Conservation (phyloP, 2,797 vertebrate species). For the Capromys pilorides region DNA sequence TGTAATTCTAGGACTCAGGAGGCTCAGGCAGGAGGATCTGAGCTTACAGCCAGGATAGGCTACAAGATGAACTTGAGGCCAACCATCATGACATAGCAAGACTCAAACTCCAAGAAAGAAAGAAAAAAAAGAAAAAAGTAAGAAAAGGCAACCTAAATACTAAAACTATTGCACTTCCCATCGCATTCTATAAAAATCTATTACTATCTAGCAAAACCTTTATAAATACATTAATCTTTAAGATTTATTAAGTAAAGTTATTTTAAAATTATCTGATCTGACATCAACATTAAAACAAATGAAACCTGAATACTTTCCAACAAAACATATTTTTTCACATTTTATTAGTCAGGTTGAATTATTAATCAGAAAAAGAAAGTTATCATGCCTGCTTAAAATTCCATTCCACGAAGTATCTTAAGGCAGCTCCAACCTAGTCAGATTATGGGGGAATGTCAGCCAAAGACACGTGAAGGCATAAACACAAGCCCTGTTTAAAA, state of each 20-base stretch:
- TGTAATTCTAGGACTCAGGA: neutral
- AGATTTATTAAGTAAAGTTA: constrained; percentile 38
- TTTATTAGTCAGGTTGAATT: constrained; percentile 43
- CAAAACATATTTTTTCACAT: neutral
- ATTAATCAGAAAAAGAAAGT: constrained; percentile 28
- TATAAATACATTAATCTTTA: constrained; percentile 16
- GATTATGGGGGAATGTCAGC: neutral
- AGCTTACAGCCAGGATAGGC: neutral
- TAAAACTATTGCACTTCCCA: constrained; percentile 18
- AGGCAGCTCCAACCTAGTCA: neutral
- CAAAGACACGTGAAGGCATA: constrained; percentile 16
- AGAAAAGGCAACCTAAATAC: constrained; percentile 53
- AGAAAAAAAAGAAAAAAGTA: neutral
- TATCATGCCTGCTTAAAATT: constrained; percentile 4
- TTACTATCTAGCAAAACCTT: neutral
- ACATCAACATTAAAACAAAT: constrained; percentile 46
- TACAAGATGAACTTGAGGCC: neutral
- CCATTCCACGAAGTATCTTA: neutral
- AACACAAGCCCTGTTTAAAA: constrained; percentile 9
- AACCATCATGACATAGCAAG: neutral
- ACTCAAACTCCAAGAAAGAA: neutral
- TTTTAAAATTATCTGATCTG: constrained; percentile 45
- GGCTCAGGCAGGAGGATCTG: neutral
- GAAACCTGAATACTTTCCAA: neutral
- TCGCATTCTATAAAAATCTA: neutral